Base-by-base conservation (phyloP, 1,140 invertebrate genomes). In the Drosophila sturtevanti region DNA sequence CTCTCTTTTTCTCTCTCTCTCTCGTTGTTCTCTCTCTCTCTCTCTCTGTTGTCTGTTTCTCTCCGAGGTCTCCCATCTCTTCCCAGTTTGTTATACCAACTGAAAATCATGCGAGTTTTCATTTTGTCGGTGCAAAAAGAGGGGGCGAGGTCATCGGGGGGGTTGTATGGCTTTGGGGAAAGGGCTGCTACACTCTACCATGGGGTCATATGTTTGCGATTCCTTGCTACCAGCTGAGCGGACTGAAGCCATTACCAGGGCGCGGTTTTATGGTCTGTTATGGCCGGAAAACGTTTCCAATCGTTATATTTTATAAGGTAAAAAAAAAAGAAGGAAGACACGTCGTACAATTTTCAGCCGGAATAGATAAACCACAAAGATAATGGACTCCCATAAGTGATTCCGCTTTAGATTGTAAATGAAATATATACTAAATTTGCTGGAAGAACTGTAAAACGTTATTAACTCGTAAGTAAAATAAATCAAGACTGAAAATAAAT, bases 91-190 rank as follows among this genome's bases (percentile, higher is more conserved):
- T 74, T 89, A 87, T 87, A 87, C 85, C 69, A 89, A 87, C 84
- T 73, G 80, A 87, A 87, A 87, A 87, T 87, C 84, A 87, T 77
- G 79, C 84, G 84, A 87, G 79, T 79, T 82, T 77, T 31, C 27
- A 31, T 31, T 64, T 65, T 18, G 31, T 52, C 67, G 58, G 44
- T 16, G 48, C 41, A 9, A 41, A 48, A 7, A 38, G 59, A 34
- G 63, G 63, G 34, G 34, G 14, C 41, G 41, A 48, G 41, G 41
- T 48, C 41, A 48, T 48, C 2, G 41, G 44, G 54, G 27, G 27
- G 27, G 2, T 31, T 31, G 27, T 6, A 31, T 31, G 5, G 7
- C n/a, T 21, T 34, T 4, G 54, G 27, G 54, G 44, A 10, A 21
- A 34, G 63, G 48, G 34, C 16, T 18, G 16, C 21, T 18, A 31